These are phyloP conservation scores for Melanostoma scalare DNA, from an alignment of 2,888 invertebrate genomes.

Conservation along the genomic window DNA sequence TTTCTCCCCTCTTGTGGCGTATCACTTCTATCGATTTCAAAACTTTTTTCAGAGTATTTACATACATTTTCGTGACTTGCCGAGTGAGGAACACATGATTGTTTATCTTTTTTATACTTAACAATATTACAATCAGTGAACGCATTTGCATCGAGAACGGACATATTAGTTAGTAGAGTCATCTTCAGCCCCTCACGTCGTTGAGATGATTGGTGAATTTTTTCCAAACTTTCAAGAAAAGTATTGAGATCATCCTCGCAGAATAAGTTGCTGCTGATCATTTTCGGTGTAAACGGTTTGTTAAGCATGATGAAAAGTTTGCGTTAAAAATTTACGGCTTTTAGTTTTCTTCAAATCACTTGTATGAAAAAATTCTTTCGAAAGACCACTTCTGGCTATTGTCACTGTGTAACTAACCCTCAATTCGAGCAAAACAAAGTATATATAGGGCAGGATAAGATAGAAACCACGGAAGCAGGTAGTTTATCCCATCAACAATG, in stretches of 20 bases:
- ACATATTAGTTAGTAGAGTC: conserved; percentile 77
- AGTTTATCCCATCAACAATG: too few species aligned
- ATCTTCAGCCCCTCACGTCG: conserved; percentile 62
- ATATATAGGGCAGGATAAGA: too few species aligned
- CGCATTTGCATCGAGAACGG: conserved; percentile 77
- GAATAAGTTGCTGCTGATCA: conserved; percentile 77
- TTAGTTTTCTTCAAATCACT: too few species aligned
- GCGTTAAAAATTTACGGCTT: too few species aligned
- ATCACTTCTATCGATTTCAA: conserved; percentile 64
- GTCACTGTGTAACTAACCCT: too few species aligned
- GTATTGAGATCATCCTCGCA: conserved; percentile 77
- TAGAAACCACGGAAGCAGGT: too few species aligned
- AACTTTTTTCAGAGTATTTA: conserved; percentile 79
- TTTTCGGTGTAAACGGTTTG: conserved; percentile 39
- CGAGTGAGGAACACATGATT: conserved; percentile 73
- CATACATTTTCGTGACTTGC: conserved; percentile 77
- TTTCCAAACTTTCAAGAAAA: conserved; percentile 76
- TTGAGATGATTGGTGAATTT: conserved; percentile 75
- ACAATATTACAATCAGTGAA: conserved; percentile 77
- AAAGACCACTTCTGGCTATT: too few species aligned
- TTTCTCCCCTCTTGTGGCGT: conserved; percentile 64
- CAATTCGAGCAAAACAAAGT: too few species aligned
- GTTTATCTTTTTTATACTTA: conserved; percentile 75
- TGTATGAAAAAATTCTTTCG: too few species aligned
- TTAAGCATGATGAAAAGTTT: too few species aligned